phyloP scores from a whole-genome alignment of 1,140 invertebrate species.

The Heliconius himera region DNA sequence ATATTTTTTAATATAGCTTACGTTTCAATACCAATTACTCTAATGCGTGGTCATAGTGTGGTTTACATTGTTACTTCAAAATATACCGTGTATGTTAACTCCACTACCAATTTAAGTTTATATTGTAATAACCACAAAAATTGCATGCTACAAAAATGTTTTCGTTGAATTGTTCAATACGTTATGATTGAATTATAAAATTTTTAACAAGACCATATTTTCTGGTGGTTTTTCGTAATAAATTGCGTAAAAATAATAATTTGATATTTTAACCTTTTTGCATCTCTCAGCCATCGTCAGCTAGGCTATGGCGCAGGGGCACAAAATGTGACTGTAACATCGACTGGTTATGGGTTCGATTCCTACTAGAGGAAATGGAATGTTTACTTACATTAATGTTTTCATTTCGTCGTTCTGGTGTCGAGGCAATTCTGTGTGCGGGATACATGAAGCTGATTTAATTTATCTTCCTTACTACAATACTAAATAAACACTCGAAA shows the following conservation, averaged over 20 bases:
- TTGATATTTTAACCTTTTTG: background rate
- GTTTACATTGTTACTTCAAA: conserved; percentile 56
- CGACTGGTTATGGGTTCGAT: too few species aligned
- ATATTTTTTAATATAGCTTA: conserved; percentile 33
- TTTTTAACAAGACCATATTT: too few species aligned
- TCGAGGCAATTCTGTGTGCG: too few species aligned
- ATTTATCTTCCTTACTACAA: background rate
- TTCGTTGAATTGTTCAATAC: background rate
- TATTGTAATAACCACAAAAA: conserved; percentile 19
- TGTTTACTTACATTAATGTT: too few species aligned
- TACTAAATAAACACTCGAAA: too few species aligned
- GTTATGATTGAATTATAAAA: background rate
- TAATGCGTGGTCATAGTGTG: conserved; percentile 57
- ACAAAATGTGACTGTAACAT: too few species aligned
- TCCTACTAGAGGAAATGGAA: too few species aligned
- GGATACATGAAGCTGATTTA: background rate
- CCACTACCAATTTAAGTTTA: conserved; percentile 14
- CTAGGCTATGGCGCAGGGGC: too few species aligned
- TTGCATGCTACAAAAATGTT: conserved; percentile 12
- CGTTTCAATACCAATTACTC: conserved; percentile 57
- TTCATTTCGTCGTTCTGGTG: too few species aligned
- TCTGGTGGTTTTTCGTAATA: too few species aligned
- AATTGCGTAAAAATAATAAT: too few species aligned
- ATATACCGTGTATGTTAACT: conserved; percentile 24
- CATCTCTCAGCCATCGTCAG: too few species aligned